phyloP scores from a whole-genome alignment of 30 jellyfish, hydroid and myxozoan species.

The Aurelia sp. region DNA sequence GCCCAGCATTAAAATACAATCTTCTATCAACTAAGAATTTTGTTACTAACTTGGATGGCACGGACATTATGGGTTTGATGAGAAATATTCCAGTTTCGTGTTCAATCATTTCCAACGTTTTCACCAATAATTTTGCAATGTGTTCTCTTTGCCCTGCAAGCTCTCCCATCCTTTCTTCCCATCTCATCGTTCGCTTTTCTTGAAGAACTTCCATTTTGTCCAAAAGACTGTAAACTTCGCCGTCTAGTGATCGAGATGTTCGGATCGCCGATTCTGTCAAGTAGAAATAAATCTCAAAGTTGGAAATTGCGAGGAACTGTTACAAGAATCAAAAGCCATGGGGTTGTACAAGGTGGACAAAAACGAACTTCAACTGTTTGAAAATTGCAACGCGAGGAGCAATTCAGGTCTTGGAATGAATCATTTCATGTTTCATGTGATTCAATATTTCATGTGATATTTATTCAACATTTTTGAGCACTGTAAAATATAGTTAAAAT shows the following conservation, averaged over 20 bases:
- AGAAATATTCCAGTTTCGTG: slow-evolving; percentile 86
- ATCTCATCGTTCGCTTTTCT: slow-evolving; percentile 49
- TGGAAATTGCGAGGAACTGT: no score
- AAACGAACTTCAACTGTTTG: no score
- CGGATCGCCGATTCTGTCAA: slow-evolving; percentile 54
- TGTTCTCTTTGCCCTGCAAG: slow-evolving; percentile 66
- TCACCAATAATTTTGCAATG: slow-evolving; percentile 74
- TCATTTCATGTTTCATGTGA: no score
- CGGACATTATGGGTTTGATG: slow-evolving; percentile 80
- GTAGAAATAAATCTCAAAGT: neutral
- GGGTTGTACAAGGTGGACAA: no score
- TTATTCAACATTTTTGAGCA: no score
- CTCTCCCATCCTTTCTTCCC: slow-evolving; percentile 71
- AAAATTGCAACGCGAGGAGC: no score
- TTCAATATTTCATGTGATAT: no score
- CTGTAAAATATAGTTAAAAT: no score
- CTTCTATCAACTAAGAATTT: no score
- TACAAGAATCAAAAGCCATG: no score
- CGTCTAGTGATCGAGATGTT: slow-evolving; percentile 38
- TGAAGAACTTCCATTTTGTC: slow-evolving; percentile 83
- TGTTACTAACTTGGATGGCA: slow-evolving; percentile 58
- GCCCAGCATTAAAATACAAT: no score
- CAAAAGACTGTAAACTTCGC: slow-evolving; percentile 51
- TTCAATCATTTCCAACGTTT: slow-evolving; percentile 77
- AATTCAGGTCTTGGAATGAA: no score